phyloP scores from a whole-genome alignment of 2,888 invertebrate species.

The Parnassius mnemosyne region DNA sequence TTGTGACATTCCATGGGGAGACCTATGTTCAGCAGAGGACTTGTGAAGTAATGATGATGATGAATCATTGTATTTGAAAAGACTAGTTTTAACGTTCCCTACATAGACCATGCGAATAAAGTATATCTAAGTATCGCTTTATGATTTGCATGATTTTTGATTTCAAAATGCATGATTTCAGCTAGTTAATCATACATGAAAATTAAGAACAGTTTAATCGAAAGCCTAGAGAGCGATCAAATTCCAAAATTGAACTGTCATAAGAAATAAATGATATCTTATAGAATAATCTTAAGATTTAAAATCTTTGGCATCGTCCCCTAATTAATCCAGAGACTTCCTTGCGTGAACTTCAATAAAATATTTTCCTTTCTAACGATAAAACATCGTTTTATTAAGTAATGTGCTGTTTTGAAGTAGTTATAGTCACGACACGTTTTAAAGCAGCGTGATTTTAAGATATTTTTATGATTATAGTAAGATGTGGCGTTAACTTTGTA shows the following conservation, averaged over 20 bases:
- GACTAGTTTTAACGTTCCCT: too few species aligned
- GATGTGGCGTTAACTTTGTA: slow-evolving; percentile 15
- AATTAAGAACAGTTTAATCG: slow-evolving; percentile 1
- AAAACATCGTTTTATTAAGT: slow-evolving; percentile 22
- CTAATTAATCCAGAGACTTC: slow-evolving; percentile 21
- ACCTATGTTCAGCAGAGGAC: too few species aligned
- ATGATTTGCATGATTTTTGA: too few species aligned
- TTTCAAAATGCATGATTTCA: too few species aligned
- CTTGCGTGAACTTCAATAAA: slow-evolving; percentile 20
- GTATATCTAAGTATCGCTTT: too few species aligned
- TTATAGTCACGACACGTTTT: slow-evolving; percentile 21
- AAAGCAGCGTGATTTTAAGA: slow-evolving; percentile 7
- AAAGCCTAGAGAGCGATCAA: slow-evolving; percentile 19
- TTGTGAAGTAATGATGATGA: too few species aligned
- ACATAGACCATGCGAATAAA: too few species aligned
- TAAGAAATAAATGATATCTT: slow-evolving; percentile 29
- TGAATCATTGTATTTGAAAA: too few species aligned
- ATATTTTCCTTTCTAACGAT: slow-evolving; percentile 22
- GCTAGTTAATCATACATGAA: neutral
- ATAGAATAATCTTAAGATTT: slow-evolving; percentile 25
- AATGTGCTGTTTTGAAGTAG: slow-evolving; percentile 22
- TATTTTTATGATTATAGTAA: slow-evolving; percentile 15
- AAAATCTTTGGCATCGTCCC: slow-evolving; percentile 20
- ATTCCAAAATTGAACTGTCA: slow-evolving; percentile 34
- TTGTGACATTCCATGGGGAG: too few species aligned